Evolutionary conservation across 2,888 invertebrate species (phyloP).

Genomic region (Phaonia tiefii): DNA sequence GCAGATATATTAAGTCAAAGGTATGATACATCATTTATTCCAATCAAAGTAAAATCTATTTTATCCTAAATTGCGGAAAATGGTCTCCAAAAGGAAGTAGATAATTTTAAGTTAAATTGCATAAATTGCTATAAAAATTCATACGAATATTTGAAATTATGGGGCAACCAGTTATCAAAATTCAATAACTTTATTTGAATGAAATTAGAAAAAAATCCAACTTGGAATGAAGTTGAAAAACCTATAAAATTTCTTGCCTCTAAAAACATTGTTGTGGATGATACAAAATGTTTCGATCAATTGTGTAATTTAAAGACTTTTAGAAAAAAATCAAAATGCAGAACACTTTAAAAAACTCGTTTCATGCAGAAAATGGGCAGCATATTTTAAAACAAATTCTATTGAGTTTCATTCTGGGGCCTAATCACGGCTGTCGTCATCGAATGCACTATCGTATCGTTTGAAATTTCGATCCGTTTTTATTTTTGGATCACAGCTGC

Average conservation of each 20-base stretch:
- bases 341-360: slow-evolving; percentile 1
- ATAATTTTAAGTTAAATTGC: slow-evolving; percentile 36
- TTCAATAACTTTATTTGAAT: slow-evolving; percentile 19
- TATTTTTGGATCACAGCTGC: no score
- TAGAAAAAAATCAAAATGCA: background rate
- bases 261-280: background rate
- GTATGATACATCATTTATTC: background rate
- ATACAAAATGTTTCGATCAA: slow-evolving; percentile 5
- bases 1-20: slow-evolving; percentile 11
- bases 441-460: no score
- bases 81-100: background rate
- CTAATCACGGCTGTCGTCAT: no score
- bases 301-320: slow-evolving; percentile 10
- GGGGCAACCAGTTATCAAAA: slow-evolving; percentile 9
- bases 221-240: slow-evolving; percentile 15
- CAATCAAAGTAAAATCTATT: background rate
- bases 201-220: no score
- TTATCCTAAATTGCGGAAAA: background rate
- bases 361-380: background rate
- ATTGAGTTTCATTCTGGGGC: slow-evolving; percentile 5
- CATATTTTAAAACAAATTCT: background rate
- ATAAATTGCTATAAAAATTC: slow-evolving; percentile 40
- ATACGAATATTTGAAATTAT: slow-evolving; percentile 36
- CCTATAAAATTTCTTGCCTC: slow-evolving; percentile 2
- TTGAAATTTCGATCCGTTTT: no score